Percentiles rank a stretch among this genome's conserved stretches.
phyloP scores from a whole-genome alignment of 2,113 vertebrate species.

The Pterocles orientalis region DNA sequence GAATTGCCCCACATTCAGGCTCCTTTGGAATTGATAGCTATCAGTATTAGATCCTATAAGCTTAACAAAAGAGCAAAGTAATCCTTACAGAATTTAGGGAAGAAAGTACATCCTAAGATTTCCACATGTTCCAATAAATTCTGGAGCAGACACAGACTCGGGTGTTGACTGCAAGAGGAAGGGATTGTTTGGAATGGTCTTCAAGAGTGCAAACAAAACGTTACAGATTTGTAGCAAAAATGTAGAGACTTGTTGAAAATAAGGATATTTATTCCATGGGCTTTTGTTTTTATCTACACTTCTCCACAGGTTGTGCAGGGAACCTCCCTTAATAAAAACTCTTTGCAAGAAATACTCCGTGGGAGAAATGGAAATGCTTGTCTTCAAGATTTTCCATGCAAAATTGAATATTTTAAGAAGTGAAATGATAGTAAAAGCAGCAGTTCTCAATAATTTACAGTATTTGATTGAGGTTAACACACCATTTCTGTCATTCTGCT shows the following conservation, averaged over 20 bases:
- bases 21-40: neutral
- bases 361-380: neutral
- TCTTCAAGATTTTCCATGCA: neutral
- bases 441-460: constrained; percentile 35
- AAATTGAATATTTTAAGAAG: neutral
- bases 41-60: neutral
- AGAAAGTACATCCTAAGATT: neutral
- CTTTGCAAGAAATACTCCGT: neutral
- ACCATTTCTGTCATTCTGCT: constrained; percentile 24
- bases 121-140: neutral
- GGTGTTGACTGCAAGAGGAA: neutral
- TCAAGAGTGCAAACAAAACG: neutral
- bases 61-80: neutral
- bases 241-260: neutral
- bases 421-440: neutral
- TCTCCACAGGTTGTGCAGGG: neutral
- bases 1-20: neutral
- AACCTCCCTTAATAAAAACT: neutral
- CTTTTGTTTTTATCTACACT: neutral
- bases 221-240: neutral
- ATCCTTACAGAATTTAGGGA: neutral
- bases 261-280: neutral
- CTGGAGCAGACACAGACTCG: neutral
- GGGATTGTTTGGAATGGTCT: neutral
- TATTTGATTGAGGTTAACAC: constrained; percentile 41